These are phyloP conservation scores for Perdita meconis DNA, from an alignment of 2,888 invertebrate genomes.

Conservation along the genomic window DNA sequence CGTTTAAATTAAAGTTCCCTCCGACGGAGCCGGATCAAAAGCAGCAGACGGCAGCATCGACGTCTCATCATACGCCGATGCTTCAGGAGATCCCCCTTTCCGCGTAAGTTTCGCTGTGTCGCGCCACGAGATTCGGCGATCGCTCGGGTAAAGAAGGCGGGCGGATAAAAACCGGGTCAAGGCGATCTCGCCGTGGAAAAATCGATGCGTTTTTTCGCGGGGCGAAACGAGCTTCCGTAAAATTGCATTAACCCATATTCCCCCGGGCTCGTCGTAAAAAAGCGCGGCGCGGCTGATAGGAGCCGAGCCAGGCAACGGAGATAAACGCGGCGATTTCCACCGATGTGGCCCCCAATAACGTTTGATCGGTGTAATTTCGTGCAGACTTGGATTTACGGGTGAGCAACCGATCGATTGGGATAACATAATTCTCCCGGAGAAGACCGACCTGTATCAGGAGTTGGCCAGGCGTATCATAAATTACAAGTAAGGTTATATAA, in stretches of 20 bases:
- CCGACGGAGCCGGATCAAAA: constrained; percentile 73
- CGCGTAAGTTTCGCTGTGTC: constrained; percentile 73
- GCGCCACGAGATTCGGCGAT: neutral
- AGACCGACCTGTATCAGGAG: constrained; percentile 88
- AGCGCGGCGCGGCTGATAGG: neutral
- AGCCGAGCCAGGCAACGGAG: neutral
- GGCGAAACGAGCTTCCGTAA: neutral
- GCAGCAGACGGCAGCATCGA: constrained; percentile 53
- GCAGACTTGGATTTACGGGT: constrained; percentile 86
- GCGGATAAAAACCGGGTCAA: constrained; percentile 1
- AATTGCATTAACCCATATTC: constrained; percentile 5
- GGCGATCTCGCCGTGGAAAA: neutral
- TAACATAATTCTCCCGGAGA: constrained; percentile 87
- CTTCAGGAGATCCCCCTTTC: constrained; percentile 78
- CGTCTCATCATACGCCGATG: constrained; percentile 53
- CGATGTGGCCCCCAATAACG: constrained; percentile 45
- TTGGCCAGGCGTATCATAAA: constrained; percentile 88
- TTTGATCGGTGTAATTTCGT: constrained; percentile 48
- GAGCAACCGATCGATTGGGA: constrained; percentile 88
- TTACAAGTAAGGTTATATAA: constrained; percentile 86
- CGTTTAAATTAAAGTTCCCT: constrained; percentile 65
- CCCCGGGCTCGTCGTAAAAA: constrained; percentile 10
- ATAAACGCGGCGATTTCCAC: constrained; percentile 2
- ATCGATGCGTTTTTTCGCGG: neutral
- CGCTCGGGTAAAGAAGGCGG: neutral